Evolutionary conservation across 2,113 vertebrate genomes (phyloP).

Genomic region (Ctenodactylus gundi): DNA sequence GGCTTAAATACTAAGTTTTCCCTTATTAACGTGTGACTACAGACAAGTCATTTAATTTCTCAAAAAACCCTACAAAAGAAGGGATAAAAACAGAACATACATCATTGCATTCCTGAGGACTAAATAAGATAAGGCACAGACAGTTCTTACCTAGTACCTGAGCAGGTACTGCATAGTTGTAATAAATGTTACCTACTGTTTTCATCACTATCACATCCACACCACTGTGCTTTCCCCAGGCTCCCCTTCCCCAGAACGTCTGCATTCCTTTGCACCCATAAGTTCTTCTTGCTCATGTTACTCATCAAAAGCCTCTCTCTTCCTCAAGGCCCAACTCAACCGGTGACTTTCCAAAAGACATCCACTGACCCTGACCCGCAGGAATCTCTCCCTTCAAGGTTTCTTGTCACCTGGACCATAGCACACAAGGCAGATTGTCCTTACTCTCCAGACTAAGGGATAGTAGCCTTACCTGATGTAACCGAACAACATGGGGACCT

Average conservation of each 20-base stretch:
- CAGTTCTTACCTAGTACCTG: neutral
- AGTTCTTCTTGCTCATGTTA: neutral
- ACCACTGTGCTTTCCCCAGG: neutral
- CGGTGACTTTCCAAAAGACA: neutral
- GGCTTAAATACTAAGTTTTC: neutral
- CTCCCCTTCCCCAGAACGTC: neutral
- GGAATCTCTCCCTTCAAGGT: neutral
- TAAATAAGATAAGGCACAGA: neutral
- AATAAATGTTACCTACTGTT: neutral
- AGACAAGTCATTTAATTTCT: neutral
- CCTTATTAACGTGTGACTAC: neutral
- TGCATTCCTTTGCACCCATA: neutral
- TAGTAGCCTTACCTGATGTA: slow-evolving; percentile 90
- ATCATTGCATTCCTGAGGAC: neutral
- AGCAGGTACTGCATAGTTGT: neutral
- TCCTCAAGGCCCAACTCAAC: neutral
- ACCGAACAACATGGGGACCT: slow-evolving; percentile 82
- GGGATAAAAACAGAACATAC: neutral
- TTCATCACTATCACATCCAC: neutral
- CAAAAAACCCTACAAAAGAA: neutral
- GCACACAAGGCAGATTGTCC: neutral
- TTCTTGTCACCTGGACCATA: neutral
- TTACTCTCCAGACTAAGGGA: neutral
- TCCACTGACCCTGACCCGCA: neutral
- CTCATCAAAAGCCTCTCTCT: neutral